Conservation (phyloP, 37 sponge, comb jelly and placozoan species). For the Amphimedon queenslandica region DNA sequence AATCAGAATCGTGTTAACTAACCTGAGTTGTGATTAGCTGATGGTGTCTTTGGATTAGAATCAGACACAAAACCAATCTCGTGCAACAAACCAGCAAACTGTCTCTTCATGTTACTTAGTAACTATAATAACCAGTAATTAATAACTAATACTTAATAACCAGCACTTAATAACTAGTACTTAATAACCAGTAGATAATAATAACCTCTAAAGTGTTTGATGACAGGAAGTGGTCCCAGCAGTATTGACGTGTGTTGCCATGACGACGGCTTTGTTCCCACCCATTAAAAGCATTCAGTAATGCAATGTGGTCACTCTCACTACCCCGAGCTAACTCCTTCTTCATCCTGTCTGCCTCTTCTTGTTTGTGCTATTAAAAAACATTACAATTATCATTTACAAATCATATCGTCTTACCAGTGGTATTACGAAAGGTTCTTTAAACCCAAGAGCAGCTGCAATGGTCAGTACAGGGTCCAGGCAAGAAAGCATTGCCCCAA, state of each 20-base stretch:
- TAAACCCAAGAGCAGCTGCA: slow-evolving; percentile 64
- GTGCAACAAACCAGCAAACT: slow-evolving; percentile 71
- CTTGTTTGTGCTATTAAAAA: slow-evolving; percentile 53
- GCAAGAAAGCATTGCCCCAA: slow-evolving; percentile 85
- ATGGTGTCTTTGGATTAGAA: slow-evolving; percentile 30
- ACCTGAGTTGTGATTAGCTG: slow-evolving; percentile 65
- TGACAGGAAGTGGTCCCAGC: slow-evolving; percentile 78
- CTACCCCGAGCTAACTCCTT: slow-evolving; percentile 48
- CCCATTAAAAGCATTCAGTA: slow-evolving; percentile 64
- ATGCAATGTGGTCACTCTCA: slow-evolving; percentile 70
- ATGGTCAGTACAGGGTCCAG: slow-evolving; percentile 79
- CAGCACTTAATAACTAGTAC: no score
- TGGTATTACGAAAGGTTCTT: slow-evolving; percentile 76
- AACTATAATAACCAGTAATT: slow-evolving; percentile 28
- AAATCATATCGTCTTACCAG: slow-evolving; percentile 36
- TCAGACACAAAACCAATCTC: slow-evolving; percentile 55
- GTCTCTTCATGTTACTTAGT: slow-evolving; percentile 64
- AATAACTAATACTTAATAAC: neutral
- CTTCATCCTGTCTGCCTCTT: slow-evolving; percentile 57
- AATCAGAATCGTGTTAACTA: neutral
- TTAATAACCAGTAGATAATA: no score
- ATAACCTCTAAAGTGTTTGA: slow-evolving; percentile 63
- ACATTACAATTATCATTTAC: slow-evolving; percentile 1
- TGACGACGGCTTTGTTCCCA: slow-evolving; percentile 31
- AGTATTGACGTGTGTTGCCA: slow-evolving; percentile 48